Evolutionary conservation across 2,113 vertebrate species (phyloP).

Genomic region (human (Homo sapiens)): GRCh38 chr3:61468501-61469000

Average conservation of each 20-base stretch:
- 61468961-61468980: background rate
- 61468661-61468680: slow-evolving; percentile 15
- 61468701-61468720: background rate
- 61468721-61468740: background rate
- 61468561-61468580: background rate
- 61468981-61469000: background rate
- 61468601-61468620: background rate
- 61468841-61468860: background rate
- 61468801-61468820: background rate
- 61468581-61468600: slow-evolving; percentile 14
- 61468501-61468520: background rate
- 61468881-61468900: background rate
- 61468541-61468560: background rate
- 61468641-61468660: background rate
- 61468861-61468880: background rate
- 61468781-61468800: background rate
- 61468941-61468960: background rate
- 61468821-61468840: background rate
- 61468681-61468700: background rate
- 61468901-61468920: background rate
- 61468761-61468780: background rate
- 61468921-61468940: background rate
- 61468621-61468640: background rate
- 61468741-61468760: background rate
- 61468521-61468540: background rate